These are phyloP conservation scores for Lamellibrachia satsuma DNA, from an alignment of 2,888 invertebrate species.

Conservation along the genomic window DNA sequence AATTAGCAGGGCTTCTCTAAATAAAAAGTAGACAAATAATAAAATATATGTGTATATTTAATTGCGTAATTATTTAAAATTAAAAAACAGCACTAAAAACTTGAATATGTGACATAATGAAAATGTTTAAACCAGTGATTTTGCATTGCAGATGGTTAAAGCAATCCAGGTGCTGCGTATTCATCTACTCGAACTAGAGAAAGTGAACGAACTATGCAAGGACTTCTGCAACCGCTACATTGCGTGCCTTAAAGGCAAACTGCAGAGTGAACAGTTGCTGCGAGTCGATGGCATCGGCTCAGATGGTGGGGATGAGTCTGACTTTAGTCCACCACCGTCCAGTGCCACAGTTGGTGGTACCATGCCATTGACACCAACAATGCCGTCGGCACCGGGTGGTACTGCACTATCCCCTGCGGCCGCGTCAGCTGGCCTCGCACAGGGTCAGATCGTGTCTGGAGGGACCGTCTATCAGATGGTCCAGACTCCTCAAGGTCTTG, in stretches of 20 bases:
- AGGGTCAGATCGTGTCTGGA: constrained; percentile 21
- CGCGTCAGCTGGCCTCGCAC: neutral
- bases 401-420: neutral
- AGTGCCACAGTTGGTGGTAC: constrained; percentile 33
- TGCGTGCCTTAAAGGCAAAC: constrained; percentile 81
- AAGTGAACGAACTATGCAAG: constrained; percentile 92
- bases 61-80: neutral
- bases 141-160: constrained; percentile 77
- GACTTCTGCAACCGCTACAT: constrained; percentile 93
- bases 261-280: constrained; percentile 63
- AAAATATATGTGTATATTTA: no score
- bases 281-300: constrained; percentile 39
- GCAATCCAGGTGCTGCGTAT: constrained; percentile 90
- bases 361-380: neutral
- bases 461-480: constrained; percentile 68
- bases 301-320: neutral
- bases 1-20: no score
- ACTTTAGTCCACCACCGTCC: constrained; percentile 34
- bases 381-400: neutral
- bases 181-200: constrained; percentile 89
- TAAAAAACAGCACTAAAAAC: neutral
- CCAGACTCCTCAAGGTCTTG: constrained; percentile 67
- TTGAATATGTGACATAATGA: neutral
- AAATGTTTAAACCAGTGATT: neutral
- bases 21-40: no score